A percentile compares a stretch with the other conserved stretches of the same genome.
Conservation (phyloP, 2,888 invertebrate genomes). For the Cephonodes hylas region DNA sequence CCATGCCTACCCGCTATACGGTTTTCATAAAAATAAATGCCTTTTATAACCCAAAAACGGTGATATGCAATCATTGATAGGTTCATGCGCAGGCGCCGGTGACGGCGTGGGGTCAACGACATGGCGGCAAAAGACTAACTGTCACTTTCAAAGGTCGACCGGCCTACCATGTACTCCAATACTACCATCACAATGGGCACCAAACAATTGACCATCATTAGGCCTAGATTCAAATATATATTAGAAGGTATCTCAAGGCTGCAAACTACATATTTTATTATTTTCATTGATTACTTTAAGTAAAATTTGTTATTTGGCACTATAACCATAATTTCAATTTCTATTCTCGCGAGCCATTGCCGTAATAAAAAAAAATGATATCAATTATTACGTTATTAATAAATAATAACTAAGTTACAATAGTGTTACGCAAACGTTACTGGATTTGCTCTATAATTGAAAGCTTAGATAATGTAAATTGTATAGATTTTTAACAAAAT, state of each 20-base stretch:
- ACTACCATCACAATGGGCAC: constrained; percentile 13
- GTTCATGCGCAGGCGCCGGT: constrained; percentile 48
- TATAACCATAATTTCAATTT: neutral
- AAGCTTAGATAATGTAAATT: neutral
- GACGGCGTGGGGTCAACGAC: constrained; percentile 62
- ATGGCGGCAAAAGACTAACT: constrained; percentile 60
- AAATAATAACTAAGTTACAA: neutral
- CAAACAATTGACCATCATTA: neutral
- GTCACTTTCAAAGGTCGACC: constrained; percentile 77
- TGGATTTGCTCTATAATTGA: neutral
- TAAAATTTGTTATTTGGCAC: neutral
- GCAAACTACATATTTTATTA: constrained; percentile 1
- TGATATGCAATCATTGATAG: constrained; percentile 39
- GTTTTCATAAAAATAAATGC: constrained; percentile 44
- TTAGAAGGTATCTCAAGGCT: constrained; percentile 12
- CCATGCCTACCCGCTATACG: constrained; percentile 20
- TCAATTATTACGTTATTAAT: neutral
- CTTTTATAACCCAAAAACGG: constrained; percentile 62
- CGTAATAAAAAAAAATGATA: neutral
- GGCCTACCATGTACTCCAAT: constrained; percentile 42
- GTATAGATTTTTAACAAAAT: neutral
- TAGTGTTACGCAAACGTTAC: neutral
- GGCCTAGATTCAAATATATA: neutral
- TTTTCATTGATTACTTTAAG: neutral
- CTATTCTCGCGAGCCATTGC: neutral